Base-by-base conservation (phyloP, 1,140 invertebrate species). In the Tribolium castaneum region DNA sequence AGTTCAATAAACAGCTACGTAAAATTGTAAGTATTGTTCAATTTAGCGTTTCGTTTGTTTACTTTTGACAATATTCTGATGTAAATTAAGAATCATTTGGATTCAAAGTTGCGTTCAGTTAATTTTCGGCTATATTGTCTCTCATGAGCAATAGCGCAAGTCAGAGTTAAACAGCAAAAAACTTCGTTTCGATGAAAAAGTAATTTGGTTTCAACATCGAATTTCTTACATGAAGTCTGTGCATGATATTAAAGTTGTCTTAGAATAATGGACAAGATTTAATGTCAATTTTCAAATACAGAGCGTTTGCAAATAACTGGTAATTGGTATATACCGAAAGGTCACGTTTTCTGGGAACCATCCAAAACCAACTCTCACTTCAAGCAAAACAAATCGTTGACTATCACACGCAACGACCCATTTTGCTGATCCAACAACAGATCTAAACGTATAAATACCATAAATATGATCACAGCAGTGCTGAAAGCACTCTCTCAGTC, bases 391-490 rank as follows among this genome's bases (percentile, higher is more conserved):
- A 76, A 70, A 76, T 76, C 19, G 54, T 70, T 51, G 25, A 25
- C 35, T 14, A 13, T 59, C 22, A 9, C 14, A 39, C 34, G 34
- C 35, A 75, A 75, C 35, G 51, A 75, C 34, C 34, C 39, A 52
- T 56, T n/a, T 75, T 59, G 35, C 35, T 34, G 22, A 76, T 71
- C 70, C 73, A 56, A 79, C 80, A 82, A 84, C 83, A 85, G 83
- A 85, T 85, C 84, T 84, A 84, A 82, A 80, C 79, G 82, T 82
- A 86, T 86, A 86, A 86, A 86, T 86, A 86, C 84, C 84, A 85
- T 86, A 85, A 86, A 84, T 86, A 86, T 83, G 81, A 86, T 86
- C 85, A 86, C 85, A 86, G 84, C 82, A 80, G 82, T 82, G 82
- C 83, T 83, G 70, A 59, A 54, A 76, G 79, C 85, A 76, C 77